Base-by-base conservation (phyloP, 2,113 vertebrate species). In the Platanista minor region DNA sequence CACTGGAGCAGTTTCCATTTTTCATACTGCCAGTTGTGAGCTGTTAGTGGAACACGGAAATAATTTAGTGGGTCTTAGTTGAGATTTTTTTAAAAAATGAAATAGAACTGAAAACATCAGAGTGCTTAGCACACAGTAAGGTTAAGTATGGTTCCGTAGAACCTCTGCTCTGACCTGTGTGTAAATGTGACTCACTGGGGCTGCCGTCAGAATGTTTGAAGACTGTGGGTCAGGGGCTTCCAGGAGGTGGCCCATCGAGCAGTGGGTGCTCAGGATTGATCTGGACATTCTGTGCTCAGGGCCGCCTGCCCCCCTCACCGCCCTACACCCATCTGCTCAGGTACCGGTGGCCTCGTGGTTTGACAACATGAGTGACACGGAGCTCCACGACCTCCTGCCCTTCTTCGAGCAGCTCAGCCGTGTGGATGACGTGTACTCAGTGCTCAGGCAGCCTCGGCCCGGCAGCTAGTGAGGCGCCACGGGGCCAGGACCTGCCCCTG, bases 311-410 rank as follows among this genome's bases (percentile, higher is more conserved):
- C 27, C 5, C 54, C 23, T 86, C n/a, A 89, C 49, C 10, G 2
- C 41, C 27, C 36, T 29, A 0, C 43, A 2, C 59, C 18, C 25
- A 2, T 80, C 11, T 66, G 71, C 27, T 6, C 98, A 99, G 99
- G 99, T 99, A 69, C 99, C 99, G 0, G 99, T 99, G 87, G 99
- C 98, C 21, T 99, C 99, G 21, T 99, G 99, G 99, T 99, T 99
- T 39, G 99, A 99, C 69, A 99, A 99, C 98, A 99, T 99, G 99
- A 99, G 99, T 0, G 99, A 99, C 98, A 99, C 99, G 0, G 99
- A 99, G 97, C 99, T 99, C 87, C 99, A 99, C 2, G 99, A 99
- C 94, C 99, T 99, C 66, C 98, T 99, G 97, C 99, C 99, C 3
- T 99, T 99, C 98, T 99, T 99, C 10, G 99, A 99, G 98, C 99